Base-by-base conservation (phyloP, 2,888 invertebrate genomes). In the Siphonodentalium dalli region DNA sequence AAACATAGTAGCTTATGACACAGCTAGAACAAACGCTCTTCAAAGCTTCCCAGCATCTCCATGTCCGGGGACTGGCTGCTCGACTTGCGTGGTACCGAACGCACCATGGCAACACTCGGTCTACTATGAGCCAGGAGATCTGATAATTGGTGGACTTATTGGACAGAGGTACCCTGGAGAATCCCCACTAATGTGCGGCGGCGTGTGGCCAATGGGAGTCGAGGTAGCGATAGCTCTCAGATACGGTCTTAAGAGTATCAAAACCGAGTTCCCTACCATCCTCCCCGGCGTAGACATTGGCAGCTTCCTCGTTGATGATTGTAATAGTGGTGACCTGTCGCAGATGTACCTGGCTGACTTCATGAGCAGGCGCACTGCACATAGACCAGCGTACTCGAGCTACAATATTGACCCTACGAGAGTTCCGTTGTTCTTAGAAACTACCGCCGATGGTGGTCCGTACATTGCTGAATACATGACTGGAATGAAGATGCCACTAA, bases 401-500 rank as follows among this genome's bases (percentile, higher is more conserved):
- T 41, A 46, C 1, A 42, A 57, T 20, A 68, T 76, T n/a, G 61
- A 72, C 35, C 69, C 71, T 8, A 58, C 60, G 39, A 48, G 54
- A 2, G 61, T 78, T 1, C 59, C 67, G 8, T 68, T 63, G 0
- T 68, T 73, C 23, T 61, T 74, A 6, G 74, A 73, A 28, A 34
- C 38, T 20, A 57, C 57, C 28, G 29, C 24, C 23, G 15, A 15
- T 6, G 39, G n/a, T 31, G 40, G 20, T 13, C 3, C n/a, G 7
- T 41, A 58, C 3, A 57, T 71, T 48, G 62, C 68, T 3, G 82
- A 83, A 33, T 78, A 85, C 63, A 74, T 86, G 37, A 72, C 84
- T 20, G 71, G 84, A n/a, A 85, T 85, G 69, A 73, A 81, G 35
- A 80, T 86, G 34, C 86, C 86, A 1, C 85, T 86, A 72, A 68